A percentile compares a stretch with the other conserved stretches of the same genome.
Conservation (phyloP, 1,140 invertebrate species). For the Drosophila nigrodunni region DNA sequence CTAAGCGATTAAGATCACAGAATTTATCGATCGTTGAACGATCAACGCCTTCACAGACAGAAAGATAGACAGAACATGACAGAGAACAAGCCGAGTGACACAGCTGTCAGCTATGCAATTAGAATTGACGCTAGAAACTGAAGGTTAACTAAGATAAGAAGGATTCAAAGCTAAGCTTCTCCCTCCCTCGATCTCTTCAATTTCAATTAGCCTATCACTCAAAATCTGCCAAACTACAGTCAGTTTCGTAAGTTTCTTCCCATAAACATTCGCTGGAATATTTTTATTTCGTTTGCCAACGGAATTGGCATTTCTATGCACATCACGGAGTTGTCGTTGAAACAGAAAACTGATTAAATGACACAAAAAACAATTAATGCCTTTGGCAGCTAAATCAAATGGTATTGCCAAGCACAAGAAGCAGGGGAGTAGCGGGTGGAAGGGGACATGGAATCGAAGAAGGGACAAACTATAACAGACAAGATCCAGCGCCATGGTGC, state of each 20-base stretch:
- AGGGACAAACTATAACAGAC: background rate
- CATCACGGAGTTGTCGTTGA: conserved; percentile 64
- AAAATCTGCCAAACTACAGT: background rate
- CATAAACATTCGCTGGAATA: conserved; percentile 7
- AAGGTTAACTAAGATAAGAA: no score
- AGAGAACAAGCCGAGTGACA: conserved; percentile 41
- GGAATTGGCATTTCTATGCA: conserved; percentile 39
- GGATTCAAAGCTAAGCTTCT: no score
- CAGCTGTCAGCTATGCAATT: conserved; percentile 47
- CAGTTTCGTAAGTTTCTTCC: background rate
- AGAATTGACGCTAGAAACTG: conserved; percentile 22
- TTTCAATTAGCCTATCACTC: background rate
- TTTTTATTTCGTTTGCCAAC: conserved; percentile 2
- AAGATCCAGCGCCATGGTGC: conserved; percentile 70
- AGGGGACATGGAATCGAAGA: background rate
- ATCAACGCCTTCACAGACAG: conserved; percentile 29
- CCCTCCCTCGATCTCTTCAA: no score
- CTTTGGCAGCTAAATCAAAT: conserved; percentile 72
- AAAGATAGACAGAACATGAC: conserved; percentile 35
- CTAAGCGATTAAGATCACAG: conserved; percentile 58
- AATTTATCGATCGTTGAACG: background rate
- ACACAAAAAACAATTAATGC: conserved; percentile 76
- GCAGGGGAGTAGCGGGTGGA: background rate
- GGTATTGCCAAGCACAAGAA: conserved; percentile 73
- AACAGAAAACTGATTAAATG: conserved; percentile 56